Conservation (phyloP, 2,797 vertebrate species). For the Trichosurus vulpecula region DNA sequence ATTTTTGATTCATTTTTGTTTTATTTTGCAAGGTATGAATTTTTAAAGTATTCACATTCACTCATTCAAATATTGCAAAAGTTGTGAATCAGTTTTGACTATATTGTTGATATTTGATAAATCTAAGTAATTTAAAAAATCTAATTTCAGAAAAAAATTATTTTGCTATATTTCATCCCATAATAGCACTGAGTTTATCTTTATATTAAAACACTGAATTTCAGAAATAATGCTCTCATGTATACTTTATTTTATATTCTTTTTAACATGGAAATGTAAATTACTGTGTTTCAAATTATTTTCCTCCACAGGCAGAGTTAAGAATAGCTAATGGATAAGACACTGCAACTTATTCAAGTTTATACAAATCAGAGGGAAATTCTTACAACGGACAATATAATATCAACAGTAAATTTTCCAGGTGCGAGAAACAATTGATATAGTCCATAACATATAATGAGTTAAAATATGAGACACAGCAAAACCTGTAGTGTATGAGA, state of each 20-base stretch:
- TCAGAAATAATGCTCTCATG: background rate
- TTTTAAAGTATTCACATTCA: background rate
- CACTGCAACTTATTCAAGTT: slow-evolving; percentile 27
- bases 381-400: slow-evolving; percentile 21
- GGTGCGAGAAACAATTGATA: slow-evolving; percentile 51
- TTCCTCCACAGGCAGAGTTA: slow-evolving; percentile 5
- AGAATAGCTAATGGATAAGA: slow-evolving; percentile 11
- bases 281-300: background rate
- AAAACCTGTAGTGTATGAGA: slow-evolving; percentile 66
- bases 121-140: background rate
- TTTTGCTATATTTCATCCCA: background rate
- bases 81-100: background rate
- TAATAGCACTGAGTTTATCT: background rate
- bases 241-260: background rate
- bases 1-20: background rate
- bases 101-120: background rate
- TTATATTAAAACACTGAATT: background rate
- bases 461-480: slow-evolving; percentile 76
- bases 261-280: background rate
- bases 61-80: background rate
- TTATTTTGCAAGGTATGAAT: background rate
- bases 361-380: slow-evolving; percentile 31
- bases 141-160: background rate
- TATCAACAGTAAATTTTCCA: slow-evolving; percentile 47
- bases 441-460: slow-evolving; percentile 56